Base-by-base conservation (phyloP, 2,888 invertebrate species). In the Hemistola chrysoprasaria region DNA sequence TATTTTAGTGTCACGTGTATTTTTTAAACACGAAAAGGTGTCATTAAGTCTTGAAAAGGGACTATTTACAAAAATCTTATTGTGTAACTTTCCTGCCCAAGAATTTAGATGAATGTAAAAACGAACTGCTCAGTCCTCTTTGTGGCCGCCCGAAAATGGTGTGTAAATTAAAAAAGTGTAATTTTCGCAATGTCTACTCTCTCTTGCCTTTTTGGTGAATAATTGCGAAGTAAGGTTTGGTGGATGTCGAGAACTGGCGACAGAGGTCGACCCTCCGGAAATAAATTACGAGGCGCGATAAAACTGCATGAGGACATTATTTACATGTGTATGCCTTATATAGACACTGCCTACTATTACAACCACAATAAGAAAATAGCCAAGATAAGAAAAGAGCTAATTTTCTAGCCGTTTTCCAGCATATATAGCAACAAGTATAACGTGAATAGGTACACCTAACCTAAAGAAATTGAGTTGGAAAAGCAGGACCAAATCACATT, bases 171-270 rank as follows among this genome's bases (percentile, higher is more conserved):
- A 43, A 47, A 47, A 41, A 35, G 8, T 29, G 24, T 25, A 23
- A 32, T 26, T 32, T 30, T 22, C 29, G 23, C n/a, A 27, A 32
- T 16, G 43, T 47, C 26, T 34, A 22, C 30, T 32, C 29, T 10
- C 38, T 28, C 26, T 40, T 21, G 23, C 21, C 28, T 40, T 32
- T 47, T 39, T 21, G 27, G 29, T 38, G 50, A 58, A 55, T 53
- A 53, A 56, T 59, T 54, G 47, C 42, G 34, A 44, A 49, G 51
- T 23, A 11, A 8, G 24, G 11, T 33, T 33, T 4, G 27, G 26
- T 31, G 7, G 38, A 5, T 29, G 25, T 42, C 24, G 16, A 35
- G 35, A 27, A 6, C 6, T 6, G 1, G 28, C 20, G 32, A 36
- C 27, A 31, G 10, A 35, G 34, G 40, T 41, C 27, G 31, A 6